Evolutionary conservation across 2,113 vertebrate species (phyloP).

Genomic region (Hippopotamus amphibius): DNA sequence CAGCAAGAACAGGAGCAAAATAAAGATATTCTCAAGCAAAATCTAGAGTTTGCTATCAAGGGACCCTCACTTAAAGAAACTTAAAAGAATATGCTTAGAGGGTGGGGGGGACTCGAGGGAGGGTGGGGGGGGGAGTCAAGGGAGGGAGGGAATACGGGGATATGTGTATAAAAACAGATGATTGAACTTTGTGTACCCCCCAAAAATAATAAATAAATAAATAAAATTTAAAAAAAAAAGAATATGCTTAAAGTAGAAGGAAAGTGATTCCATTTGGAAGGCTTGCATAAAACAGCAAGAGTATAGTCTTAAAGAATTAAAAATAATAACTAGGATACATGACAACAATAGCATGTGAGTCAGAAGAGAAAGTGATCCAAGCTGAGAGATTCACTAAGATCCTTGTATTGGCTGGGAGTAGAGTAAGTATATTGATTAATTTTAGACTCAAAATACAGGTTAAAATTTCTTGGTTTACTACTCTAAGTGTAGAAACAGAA

Average conservation of each 20-base stretch:
- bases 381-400: neutral
- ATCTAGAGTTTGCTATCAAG: neutral
- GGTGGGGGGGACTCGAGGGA: no score
- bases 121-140: no score
- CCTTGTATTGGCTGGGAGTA: neutral
- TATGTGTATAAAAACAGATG: no score
- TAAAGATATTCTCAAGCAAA: neutral
- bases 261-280: neutral
- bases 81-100: neutral
- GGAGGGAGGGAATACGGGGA: no score
- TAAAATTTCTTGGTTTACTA: constrained; percentile 32
- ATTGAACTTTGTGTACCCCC: no score
- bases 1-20: neutral
- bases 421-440: neutral
- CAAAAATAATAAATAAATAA: no score
- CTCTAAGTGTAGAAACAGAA: constrained; percentile 7
- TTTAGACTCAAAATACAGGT: constrained; percentile 8
- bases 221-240: neutral
- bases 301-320: neutral
- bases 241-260: neutral
- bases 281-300: neutral
- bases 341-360: neutral
- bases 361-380: neutral
- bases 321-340: neutral
- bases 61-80: neutral